These are phyloP conservation scores for Cerastoderma edule DNA, from an alignment of 2,888 invertebrate species.

Conservation along the genomic window DNA sequence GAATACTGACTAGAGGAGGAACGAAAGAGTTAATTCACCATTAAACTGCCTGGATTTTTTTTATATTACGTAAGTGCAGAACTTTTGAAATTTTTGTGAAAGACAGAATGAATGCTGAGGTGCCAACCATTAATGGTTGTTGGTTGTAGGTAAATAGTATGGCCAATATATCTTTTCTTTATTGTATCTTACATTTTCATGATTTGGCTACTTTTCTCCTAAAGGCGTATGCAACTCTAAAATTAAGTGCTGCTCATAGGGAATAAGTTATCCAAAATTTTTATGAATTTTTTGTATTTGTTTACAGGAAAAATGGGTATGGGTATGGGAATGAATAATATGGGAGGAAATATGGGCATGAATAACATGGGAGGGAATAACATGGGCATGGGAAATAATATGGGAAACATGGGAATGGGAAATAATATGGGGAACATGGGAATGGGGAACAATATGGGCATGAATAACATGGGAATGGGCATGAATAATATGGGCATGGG, in stretches of 20 bases:
- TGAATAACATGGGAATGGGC: constrained; percentile 35
- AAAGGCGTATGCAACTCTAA: no score
- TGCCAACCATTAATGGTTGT: no score
- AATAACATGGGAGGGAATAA: constrained; percentile 42
- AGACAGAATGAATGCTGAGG: no score
- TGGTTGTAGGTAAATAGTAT: no score
- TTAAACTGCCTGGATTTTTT: neutral
- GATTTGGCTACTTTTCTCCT: no score
- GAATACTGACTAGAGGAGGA: no score
- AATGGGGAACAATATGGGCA: constrained; percentile 24
- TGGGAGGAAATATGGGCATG: constrained; percentile 31
- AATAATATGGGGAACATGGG: constrained; percentile 24
- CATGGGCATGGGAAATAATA: constrained; percentile 32
- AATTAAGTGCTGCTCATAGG: no score
- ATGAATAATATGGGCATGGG: constrained; percentile 19
- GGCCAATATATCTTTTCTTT: no score
- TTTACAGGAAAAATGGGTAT: constrained; percentile 28
- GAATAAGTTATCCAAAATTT: no score
- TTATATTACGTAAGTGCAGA: no score
- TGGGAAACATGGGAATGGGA: constrained; percentile 31
- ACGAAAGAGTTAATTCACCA: neutral
- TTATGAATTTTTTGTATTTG: neutral
- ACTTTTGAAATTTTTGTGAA: no score
- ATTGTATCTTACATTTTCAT: no score
- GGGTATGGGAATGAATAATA: constrained; percentile 10